phyloP scores from a whole-genome alignment of 2,797 vertebrate species.

The Vireo griseus region DNA sequence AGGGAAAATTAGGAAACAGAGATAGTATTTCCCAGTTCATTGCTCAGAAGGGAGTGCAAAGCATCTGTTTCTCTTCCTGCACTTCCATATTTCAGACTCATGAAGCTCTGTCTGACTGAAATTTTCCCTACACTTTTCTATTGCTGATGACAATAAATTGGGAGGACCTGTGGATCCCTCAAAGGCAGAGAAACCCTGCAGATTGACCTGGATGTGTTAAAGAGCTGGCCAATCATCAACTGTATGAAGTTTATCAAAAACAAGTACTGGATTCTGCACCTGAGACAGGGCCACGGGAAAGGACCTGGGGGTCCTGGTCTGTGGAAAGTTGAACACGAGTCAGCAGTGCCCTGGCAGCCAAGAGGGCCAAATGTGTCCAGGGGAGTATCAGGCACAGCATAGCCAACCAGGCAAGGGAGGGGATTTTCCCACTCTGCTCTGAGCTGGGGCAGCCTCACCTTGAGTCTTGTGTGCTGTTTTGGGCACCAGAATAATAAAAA shows the following conservation, averaged over 20 bases:
- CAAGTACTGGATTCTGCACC: not conserved
- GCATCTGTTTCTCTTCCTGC: not conserved
- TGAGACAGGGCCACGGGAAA: not conserved
- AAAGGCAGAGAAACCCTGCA: not conserved
- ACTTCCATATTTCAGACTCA: not conserved
- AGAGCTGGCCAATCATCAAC: not conserved
- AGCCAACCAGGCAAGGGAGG: accelerated
- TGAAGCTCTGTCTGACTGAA: not conserved
- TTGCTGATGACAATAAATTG: not conserved
- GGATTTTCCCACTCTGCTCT: not conserved
- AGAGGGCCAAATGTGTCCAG: accelerated
- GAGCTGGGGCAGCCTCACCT: accelerated
- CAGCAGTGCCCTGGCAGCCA: not conserved
- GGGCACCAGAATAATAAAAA: not conserved
- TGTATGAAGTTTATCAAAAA: not conserved
- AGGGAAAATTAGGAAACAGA: not conserved
- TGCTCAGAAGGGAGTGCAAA: not conserved
- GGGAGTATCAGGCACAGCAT: not conserved
- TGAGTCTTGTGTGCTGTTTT: not conserved
- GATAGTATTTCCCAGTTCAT: not conserved
- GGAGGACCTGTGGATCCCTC: not conserved
- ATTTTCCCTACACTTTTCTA: not conserved
- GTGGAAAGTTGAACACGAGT: not conserved
- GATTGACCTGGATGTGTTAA: not conserved
- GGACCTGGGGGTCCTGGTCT: accelerated